Base-by-base conservation (phyloP, 2,888 invertebrate species). In the Platycnemis pennipes region DNA sequence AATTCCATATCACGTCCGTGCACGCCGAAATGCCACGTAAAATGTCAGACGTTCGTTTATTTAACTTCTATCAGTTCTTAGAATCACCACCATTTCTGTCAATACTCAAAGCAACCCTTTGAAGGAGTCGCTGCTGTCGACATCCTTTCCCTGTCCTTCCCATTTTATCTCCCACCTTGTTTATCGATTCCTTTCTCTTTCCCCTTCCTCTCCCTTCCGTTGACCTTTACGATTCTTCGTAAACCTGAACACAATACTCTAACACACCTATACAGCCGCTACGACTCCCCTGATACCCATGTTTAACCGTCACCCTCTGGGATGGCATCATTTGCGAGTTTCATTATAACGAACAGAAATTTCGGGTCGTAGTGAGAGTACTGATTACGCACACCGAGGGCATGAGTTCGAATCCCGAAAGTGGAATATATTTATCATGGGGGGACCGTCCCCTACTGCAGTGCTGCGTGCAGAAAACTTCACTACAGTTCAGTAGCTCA, bases 11-110 rank as follows among this genome's bases (percentile, higher is more conserved):
- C 11, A 63, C 26, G 63, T 26, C 77, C 26, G 7, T 16, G 5
- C 8, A 7, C 26, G 63, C 7, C 0, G 37, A 77, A 77, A 77
- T 37, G 77, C 31, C 37, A 77, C 3, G 63, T 31, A 77, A 77
- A 77, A 77, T 77, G 77, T 77, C 77, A 77, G 26, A 31, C 26
- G 77, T 26, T 77, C 11, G 77, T 77, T 77, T 77, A 77, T 77
- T 37, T 37, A 37, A 13, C 37, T 37, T 77, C 37, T 26, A 7
- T 13, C 3, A 77, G 13, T 77, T 37, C 77, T 26, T n/a, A 37
- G 77, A 37, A 37, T 77, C 16, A 37, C 77, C 37, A 31, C 11
- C 31, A 16, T 37, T 77, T 77, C 77, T 8, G 37, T 77, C 16
- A 3, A 77, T 13, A 37, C 37, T 37, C 8, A 37, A 31, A 37